Evolutionary conservation across 2,888 invertebrate genomes (phyloP), one percentile per base, ranked within the genome.

Genomic region (Yponomeuta cagnagella): DNA sequence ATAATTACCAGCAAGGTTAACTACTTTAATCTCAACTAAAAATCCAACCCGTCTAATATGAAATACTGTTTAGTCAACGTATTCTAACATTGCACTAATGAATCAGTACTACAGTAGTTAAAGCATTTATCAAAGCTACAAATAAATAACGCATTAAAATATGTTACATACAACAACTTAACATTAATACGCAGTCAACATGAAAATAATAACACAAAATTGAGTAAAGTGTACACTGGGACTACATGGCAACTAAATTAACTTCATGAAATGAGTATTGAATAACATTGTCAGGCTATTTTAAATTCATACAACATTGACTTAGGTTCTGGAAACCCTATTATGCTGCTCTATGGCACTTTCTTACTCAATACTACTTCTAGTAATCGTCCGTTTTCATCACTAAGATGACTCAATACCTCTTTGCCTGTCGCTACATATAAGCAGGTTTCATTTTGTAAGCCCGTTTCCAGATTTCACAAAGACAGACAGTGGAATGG

Each of bases 391-490:
- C 67, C 33, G 63, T 15, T 67, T 48, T 67, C 66, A 37, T 33
- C 52, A 48, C 23, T 52, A 52, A 68, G 30, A 31, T 63, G 12
- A 43, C 80, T 80, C 79, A 84, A 80, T 87, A 90, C 82, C 84
- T 87, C 77, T 78, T 82, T 77, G 78, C 83, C 82, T 78, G 82
- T 86, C 87, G 91, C 94, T 95, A 96, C 96, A 96, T 96, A 81
- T 96, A 96, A 80, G 96, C 95, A 2, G 96, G 96, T 81, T 97
- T 97, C 82, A 97, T 96, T 90, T 98, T 98, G 86, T 98, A 98
- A 9, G 98, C 97, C 76, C 96, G 94, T 88, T 98, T 98, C 98
- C 98, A 98, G 79, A 98, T 97, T 88, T 98, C 98, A 85, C 98
- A 98, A 72, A 98, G 93, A 82, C 98, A 98, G 2, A 98, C 98